phyloP scores from a whole-genome alignment of 2,113 vertebrate species.

The Camelus dromedarius region DNA sequence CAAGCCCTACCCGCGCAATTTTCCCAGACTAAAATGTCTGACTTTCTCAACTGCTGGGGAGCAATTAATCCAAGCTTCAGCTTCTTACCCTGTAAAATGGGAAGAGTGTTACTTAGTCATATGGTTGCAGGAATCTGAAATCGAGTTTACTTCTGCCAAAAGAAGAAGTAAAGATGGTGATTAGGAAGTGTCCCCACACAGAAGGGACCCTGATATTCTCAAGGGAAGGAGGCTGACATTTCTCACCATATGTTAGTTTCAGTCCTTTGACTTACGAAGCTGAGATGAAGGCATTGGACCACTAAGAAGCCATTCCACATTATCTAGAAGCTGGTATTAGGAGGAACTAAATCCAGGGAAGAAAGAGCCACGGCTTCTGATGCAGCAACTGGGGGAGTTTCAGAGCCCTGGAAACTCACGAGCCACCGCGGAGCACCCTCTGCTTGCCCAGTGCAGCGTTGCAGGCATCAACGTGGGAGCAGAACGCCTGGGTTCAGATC shows the following conservation, averaged over 20 bases:
- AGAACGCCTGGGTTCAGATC: neutral
- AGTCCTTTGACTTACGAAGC: neutral
- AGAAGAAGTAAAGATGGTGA: neutral
- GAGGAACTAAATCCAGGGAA: neutral
- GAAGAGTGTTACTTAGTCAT: neutral
- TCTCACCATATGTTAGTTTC: neutral
- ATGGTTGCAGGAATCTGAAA: neutral
- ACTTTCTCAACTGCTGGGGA: neutral
- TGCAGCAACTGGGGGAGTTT: too few relatives aligned
- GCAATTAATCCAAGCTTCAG: neutral
- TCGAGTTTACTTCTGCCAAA: neutral
- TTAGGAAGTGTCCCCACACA: neutral
- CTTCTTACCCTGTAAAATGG: neutral
- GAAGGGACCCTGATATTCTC: neutral
- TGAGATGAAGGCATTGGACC: neutral
- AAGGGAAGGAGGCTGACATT: neutral
- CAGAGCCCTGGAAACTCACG: neutral
- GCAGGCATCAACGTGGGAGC: neutral
- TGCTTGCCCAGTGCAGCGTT: neutral
- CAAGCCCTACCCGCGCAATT: neutral
- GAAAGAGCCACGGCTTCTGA: neutral
- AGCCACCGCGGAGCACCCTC: fast-evolving
- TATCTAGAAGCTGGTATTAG: neutral
- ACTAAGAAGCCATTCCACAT: neutral
- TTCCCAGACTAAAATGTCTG: neutral